Base-by-base conservation (phyloP, 1,140 invertebrate genomes). In the Calosoma granatense region DNA sequence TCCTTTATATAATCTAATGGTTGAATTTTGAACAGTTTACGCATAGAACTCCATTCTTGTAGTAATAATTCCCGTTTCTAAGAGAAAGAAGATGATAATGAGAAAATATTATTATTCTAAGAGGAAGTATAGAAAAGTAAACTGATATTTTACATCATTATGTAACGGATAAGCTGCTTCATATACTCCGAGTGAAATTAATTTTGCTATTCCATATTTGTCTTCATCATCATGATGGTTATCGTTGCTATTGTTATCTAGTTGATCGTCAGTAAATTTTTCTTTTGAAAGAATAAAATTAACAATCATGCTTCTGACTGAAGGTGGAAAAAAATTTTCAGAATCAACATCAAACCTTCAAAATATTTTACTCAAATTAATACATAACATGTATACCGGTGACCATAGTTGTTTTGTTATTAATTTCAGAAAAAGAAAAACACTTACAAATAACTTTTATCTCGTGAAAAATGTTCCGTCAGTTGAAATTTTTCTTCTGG, bases 1-100 rank as follows among this genome's bases (percentile, higher is more conserved):
- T 89, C 85, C 69, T 88, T 77, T 26, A 94, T 87, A 59, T 87
- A 81, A 67, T 92, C 87, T n/a, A 94, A 71, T 1, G 90, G 90
- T 67, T 93, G 90, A 60, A 89, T 79, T 72, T 75, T 83, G 61
- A 76, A 79, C 80, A 73, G 85, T 64, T 81, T 80, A 54, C 64
- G 71, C 12, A 76, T 65, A 26, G 73, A 67, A 58, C 77, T 75
- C 73, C 80, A 81, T 65, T 82, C 78, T 26, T 76, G 69, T 1
- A 78, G 67, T 61, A 76, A 74, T 59, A 75, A 60, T 63, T 76
- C 64, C 51, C 75, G 73, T 65, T 70, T 83, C 63, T 73, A 30
- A 30, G 26, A 30, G 26, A 58, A 12, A 30, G 17, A 15, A 12
- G 14, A 30, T 30, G 14, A 30, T 30, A 30, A 30, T 30, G 14